A percentile compares a stretch with the other conserved stretches of the same genome.
Evolutionary conservation across 2,888 invertebrate genomes (phyloP).

Genomic region (Andrena bicolor): DNA sequence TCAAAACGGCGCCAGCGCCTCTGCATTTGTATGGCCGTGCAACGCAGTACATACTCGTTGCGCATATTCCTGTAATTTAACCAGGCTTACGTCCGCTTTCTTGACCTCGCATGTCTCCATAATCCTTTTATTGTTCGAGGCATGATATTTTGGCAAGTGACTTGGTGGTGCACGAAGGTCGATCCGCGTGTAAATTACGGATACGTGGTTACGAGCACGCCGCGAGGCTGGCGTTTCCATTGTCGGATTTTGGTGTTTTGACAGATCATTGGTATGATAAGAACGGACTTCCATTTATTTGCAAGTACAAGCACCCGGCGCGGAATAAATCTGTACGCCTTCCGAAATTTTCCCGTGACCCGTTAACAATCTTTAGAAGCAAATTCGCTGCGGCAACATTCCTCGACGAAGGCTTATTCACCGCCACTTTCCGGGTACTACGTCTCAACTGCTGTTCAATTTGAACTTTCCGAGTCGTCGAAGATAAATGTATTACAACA

Average conservation of each 20-base stretch:
- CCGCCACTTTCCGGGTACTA: background rate
- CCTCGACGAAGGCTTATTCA: background rate
- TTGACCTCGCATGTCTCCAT: constrained; percentile 47
- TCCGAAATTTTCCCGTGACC: background rate
- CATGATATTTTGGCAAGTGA: constrained; percentile 48
- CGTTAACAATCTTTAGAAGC: background rate
- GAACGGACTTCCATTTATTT: constrained; percentile 35
- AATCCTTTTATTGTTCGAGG: constrained; percentile 50
- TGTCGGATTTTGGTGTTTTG: constrained; percentile 46
- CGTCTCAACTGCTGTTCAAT: background rate
- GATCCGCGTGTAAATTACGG: constrained; percentile 50
- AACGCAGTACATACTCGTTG: background rate
- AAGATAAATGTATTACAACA: too few species aligned
- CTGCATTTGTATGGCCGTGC: background rate
- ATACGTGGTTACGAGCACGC: constrained; percentile 28
- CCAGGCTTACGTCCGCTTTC: constrained; percentile 34
- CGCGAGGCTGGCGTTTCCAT: constrained; percentile 32
- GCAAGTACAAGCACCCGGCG: constrained; percentile 13
- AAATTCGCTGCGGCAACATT: background rate
- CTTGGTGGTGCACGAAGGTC: constrained; percentile 48
- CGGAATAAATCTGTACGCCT: constrained; percentile 33
- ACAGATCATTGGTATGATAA: constrained; percentile 51
- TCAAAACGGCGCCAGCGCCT: background rate
- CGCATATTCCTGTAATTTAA: constrained; percentile 35
- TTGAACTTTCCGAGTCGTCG: too few species aligned